Conservation (phyloP, 2,113 vertebrate genomes). For the Melanerpes formicivorus region DNA sequence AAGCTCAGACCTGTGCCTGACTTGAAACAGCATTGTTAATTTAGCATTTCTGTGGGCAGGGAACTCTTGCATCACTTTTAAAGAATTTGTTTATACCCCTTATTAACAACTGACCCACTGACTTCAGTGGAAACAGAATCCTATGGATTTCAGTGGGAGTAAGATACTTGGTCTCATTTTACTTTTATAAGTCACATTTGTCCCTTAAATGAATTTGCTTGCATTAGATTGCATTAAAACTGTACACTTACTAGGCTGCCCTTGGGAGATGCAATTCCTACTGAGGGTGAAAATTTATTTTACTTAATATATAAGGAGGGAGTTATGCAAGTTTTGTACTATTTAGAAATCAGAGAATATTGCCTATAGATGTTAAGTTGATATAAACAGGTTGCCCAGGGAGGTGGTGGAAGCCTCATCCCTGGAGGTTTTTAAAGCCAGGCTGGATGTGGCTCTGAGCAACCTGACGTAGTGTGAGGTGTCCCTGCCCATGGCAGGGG, state of each 20-base stretch:
- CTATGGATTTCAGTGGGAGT: not conserved
- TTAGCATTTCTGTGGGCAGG: not conserved
- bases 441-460: too few species aligned
- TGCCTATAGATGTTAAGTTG: too few species aligned
- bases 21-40: rapidly evolving
- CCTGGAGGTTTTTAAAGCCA: too few species aligned
- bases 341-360: not conserved
- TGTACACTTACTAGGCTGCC: not conserved
- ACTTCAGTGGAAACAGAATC: not conserved
- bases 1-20: not conserved
- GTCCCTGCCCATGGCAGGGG: too few species aligned
- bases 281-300: not conserved
- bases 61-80: not conserved
- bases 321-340: not conserved
- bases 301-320: not conserved
- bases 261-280: not conserved
- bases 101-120: not conserved
- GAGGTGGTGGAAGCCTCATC: too few species aligned
- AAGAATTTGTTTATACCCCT: not conserved
- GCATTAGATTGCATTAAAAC: not conserved
- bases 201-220: not conserved
- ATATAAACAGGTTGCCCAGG: too few species aligned
- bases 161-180: not conserved
- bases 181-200: not conserved
- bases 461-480: too few species aligned